A percentile compares a stretch with the other conserved stretches of the same genome.
These are phyloP conservation scores for Prionchulus punctatus DNA, from an alignment of 2,888 invertebrate genomes.

Conservation along the genomic window DNA sequence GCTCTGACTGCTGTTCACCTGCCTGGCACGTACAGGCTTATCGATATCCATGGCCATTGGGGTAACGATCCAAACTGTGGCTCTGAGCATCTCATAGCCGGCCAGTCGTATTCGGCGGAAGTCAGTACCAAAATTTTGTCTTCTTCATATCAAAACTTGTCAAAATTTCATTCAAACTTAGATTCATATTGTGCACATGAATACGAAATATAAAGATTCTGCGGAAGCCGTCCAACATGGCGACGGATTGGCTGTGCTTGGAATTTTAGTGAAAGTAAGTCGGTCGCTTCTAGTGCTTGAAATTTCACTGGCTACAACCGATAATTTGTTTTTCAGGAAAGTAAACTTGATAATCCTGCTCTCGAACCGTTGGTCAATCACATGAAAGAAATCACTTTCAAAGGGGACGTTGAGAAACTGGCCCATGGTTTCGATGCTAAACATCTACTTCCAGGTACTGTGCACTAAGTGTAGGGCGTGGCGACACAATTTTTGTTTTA, in stretches of 20 bases:
- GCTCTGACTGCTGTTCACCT: neutral
- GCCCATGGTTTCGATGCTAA: neutral
- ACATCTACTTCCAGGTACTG: neutral
- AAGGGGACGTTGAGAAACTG: neutral
- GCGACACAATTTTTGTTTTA: no score
- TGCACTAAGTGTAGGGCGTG: no score
- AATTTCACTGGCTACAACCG: neutral
- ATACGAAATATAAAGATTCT: neutral
- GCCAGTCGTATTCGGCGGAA: neutral
- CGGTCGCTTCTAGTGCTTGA: no score
- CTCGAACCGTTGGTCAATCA: neutral
- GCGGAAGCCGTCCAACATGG: neutral
- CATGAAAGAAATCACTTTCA: neutral
- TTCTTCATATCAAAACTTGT: no score
- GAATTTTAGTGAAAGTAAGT: neutral
- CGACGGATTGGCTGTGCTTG: neutral
- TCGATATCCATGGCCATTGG: neutral
- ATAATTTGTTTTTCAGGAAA: neutral
- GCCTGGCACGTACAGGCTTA: neutral
- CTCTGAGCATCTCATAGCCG: neutral
- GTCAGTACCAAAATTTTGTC: neutral
- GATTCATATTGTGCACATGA: conserved; percentile 1
- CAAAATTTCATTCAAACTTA: no score
- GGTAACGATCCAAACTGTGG: neutral
- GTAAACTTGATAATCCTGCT: neutral